These are phyloP conservation scores for Uria lomvia DNA, from an alignment of 2,113 vertebrate species.

Conservation along the genomic window DNA sequence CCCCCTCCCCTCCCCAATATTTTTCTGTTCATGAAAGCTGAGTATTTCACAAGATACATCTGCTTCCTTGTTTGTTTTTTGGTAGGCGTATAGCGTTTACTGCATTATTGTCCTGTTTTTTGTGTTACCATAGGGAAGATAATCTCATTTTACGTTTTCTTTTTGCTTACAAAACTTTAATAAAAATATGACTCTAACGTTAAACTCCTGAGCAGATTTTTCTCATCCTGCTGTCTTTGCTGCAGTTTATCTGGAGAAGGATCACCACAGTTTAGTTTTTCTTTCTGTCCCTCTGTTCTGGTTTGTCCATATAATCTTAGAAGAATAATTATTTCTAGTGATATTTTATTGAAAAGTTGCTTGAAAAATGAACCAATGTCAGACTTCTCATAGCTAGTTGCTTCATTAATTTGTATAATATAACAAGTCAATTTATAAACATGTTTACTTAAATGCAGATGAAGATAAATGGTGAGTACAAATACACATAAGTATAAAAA, in stretches of 20 bases:
- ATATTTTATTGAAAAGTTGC: neutral
- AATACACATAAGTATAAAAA: neutral
- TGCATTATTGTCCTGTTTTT: neutral
- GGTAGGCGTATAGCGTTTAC: neutral
- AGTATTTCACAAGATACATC: neutral
- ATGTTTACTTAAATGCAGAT: constrained; percentile 6
- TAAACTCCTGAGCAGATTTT: neutral
- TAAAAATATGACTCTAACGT: neutral
- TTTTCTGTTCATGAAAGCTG: neutral
- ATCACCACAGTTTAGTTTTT: neutral
- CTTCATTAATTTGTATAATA: constrained; percentile 29
- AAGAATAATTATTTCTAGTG: neutral
- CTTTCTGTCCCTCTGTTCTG: neutral
- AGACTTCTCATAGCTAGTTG: constrained; percentile 15
- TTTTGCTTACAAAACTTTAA: neutral
- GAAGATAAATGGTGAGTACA: neutral
- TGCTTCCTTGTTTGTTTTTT: neutral
- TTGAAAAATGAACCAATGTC: neutral
- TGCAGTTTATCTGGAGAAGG: neutral
- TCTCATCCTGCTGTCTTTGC: neutral
- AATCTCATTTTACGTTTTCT: neutral
- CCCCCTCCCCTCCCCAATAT: neutral
- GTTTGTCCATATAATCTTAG: neutral
- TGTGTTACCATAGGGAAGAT: neutral
- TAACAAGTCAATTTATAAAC: constrained; percentile 23